A percentile compares a stretch with the other conserved stretches of the same genome.
These are phyloP conservation scores for Apodemus agrarius DNA, from an alignment of 2,797 vertebrate species.

Conservation along the genomic window DNA sequence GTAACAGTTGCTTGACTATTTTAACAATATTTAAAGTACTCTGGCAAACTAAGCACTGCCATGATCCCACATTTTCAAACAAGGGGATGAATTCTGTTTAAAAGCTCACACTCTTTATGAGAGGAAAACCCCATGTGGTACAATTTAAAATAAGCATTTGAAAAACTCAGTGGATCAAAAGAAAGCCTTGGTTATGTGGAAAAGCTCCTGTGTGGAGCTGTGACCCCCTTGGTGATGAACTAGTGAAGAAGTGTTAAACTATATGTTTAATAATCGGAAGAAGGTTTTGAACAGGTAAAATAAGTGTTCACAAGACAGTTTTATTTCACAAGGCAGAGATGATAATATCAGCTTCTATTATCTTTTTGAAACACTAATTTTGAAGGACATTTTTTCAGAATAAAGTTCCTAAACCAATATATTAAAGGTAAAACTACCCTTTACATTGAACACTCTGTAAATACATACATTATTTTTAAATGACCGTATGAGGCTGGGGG, in stretches of 20 bases:
- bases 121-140: background rate
- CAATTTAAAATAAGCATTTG: constrained; percentile 35
- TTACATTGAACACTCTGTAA: background rate
- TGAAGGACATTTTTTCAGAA: constrained; percentile 17
- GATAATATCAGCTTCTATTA: background rate
- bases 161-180: background rate
- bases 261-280: background rate
- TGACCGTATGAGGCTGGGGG: background rate
- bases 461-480: background rate
- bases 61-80: constrained; percentile 5
- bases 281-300: background rate
- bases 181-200: background rate
- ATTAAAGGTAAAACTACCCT: background rate
- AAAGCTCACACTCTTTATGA: background rate
- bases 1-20: background rate
- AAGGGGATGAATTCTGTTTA: background rate
- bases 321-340: background rate
- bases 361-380: background rate
- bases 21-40: constrained; percentile 28
- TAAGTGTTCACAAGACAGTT: background rate
- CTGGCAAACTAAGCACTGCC: background rate
- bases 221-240: background rate
- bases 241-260: background rate
- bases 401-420: constrained; percentile 34
- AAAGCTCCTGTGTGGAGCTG: background rate